Evolutionary conservation across 2,888 invertebrate species (phyloP), one percentile per base, ranked within the genome.

Genomic region (Leptopilina myrica): DNA sequence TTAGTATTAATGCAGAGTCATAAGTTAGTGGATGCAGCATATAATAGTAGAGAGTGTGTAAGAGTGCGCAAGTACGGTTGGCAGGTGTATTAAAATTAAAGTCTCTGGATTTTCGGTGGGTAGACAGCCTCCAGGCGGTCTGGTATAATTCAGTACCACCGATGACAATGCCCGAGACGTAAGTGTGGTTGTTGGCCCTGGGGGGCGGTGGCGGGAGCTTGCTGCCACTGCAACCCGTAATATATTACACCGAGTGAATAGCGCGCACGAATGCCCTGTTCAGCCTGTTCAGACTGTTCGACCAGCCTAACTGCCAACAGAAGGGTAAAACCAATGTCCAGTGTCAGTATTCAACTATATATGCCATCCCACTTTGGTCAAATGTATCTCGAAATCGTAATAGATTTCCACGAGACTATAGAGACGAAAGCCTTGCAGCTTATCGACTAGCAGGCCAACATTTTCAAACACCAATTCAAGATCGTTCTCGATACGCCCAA

Each of bases 321-420:
- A 69, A 53, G 65, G 67, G 67, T 53, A 49, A 26, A 26, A 26
- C 49, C 49, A 8, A 46, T 69, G 67, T 69, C 67, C 67, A 69
- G 20, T 46, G 49, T 20, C 20, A 20, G 20, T 69, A 69, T 69
- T 33, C 40, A 65, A 62, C 62, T 65, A 65, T 40, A 65, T 40
- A 33, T 14, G n/a, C 67, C 43, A 69, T 49, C 26, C 80, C 80
- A 79, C 82, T 12, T 83, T 79, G 84, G 82, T 84, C 82, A 86
- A 86, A 84, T 82, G 85, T 84, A 83, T 82, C 85, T 82, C 83
- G 85, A 84, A 85, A 85, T 81, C 78, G 84, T 84, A 85, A 85
- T 85, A 82, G 84, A 84, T 84, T 82, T 82, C 80, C 77, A 80
- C 79, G 20, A 20, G 6, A 12, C 49, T 67, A 26, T 26, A 49